These are phyloP conservation scores for Propsilocerus akamusi DNA, from an alignment of 1,140 invertebrate genomes.

Conservation along the genomic window DNA sequence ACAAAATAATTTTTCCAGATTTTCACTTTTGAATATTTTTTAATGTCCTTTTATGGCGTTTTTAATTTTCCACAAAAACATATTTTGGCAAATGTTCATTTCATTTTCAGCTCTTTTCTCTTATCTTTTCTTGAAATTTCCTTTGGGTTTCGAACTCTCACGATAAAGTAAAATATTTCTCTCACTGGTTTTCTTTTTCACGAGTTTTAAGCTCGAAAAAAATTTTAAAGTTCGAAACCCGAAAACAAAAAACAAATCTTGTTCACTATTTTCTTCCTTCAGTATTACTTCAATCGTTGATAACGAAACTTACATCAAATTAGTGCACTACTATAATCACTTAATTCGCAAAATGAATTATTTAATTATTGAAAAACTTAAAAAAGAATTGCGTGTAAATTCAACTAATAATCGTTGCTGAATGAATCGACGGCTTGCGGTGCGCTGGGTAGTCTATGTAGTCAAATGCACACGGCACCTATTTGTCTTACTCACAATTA, in stretches of 20 bases:
- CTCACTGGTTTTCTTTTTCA: background rate
- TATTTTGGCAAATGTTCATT: too few relatives aligned
- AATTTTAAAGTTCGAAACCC: background rate
- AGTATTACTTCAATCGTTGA: background rate
- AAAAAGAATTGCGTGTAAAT: constrained; percentile 11
- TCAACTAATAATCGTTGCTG: constrained; percentile 21
- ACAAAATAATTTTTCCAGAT: too few relatives aligned
- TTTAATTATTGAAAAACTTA: background rate
- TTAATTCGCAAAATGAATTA: background rate
- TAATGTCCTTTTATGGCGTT: too few relatives aligned
- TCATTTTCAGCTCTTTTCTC: background rate
- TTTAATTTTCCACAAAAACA: too few relatives aligned
- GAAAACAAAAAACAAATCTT: constrained; percentile 10
- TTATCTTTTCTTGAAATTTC: background rate
- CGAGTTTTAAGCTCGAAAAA: too few relatives aligned
- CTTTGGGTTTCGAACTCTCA: background rate
- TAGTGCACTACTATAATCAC: background rate
- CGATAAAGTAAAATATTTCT: background rate
- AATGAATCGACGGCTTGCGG: constrained; percentile 24
- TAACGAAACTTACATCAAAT: background rate
- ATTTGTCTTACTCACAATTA: too few relatives aligned
- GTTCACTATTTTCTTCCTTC: constrained; percentile 10
- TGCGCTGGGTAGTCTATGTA: constrained; percentile 23
- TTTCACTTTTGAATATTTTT: too few relatives aligned
- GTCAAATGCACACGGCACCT: constrained; percentile 6